phyloP scores from a whole-genome alignment of 2,113 vertebrate species.

The Blennius ocellaris region DNA sequence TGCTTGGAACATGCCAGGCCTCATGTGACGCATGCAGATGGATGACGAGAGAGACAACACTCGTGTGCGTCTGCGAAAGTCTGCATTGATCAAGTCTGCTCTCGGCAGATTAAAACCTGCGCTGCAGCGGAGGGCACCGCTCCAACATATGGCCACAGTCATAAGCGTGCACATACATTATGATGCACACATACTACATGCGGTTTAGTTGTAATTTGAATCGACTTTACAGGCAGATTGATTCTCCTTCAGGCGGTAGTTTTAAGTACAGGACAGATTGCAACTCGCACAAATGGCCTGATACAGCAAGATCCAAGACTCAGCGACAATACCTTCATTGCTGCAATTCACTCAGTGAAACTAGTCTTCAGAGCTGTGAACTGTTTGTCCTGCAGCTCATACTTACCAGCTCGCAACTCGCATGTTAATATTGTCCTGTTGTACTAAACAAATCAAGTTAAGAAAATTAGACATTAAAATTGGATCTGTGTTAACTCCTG shows the following conservation, averaged over 20 bases:
- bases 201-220: constrained; percentile 53
- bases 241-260: constrained; percentile 69
- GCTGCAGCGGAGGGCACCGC: background rate
- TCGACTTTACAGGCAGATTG: constrained; percentile 57
- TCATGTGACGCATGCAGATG: constrained; percentile 25
- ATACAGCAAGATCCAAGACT: constrained; percentile 57
- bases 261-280: constrained; percentile 70
- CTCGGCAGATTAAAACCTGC: constrained; percentile 1
- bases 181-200: constrained; percentile 43
- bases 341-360: constrained; percentile 29
- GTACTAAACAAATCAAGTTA: constrained; percentile 42
- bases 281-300: constrained; percentile 49
- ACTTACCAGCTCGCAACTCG: background rate
- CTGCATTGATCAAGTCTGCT: constrained; percentile 48
- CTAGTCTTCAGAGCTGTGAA: background rate
- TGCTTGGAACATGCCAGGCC: constrained; percentile 13
- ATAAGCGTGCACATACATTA: constrained; percentile 63
- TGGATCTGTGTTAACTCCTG: constrained; percentile 33
- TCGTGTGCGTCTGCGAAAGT: constrained; percentile 33
- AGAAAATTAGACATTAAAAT: constrained; percentile 33
- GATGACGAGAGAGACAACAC: background rate
- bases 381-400: background rate
- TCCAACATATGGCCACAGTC: constrained; percentile 59
- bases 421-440: constrained; percentile 15
- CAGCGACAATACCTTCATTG: constrained; percentile 36